Base-by-base conservation (phyloP, 2,797 vertebrate genomes). In the Anguilla megastoma region DNA sequence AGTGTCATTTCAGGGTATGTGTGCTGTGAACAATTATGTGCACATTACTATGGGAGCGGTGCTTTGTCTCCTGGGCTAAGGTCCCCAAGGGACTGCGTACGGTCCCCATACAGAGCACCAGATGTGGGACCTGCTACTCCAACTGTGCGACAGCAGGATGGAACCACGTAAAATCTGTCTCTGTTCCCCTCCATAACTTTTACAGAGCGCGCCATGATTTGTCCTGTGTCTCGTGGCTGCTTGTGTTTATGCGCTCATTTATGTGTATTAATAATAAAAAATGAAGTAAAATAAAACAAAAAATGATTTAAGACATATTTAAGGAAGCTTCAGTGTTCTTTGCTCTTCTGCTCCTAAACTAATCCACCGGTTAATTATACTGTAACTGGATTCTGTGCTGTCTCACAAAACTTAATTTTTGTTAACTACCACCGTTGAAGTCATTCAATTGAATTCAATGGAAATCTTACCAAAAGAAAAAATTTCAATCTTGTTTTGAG, bases 1-100 rank as follows among this genome's bases (percentile, higher is more conserved):
- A 90, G 86, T 87, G 90, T 76, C 82, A 92, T 91, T 92, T 92
- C 88, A 91, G 87, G 89, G 88, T 90, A 91, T 88, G 91, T 91
- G 36, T 41, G 36, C 36, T 91, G 89, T 93, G 89, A 92, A 91
- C 89, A 89, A 89, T 91, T 91, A 92, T 90, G 80, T 88, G 84
- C 88, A 79, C 79, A 48, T 48, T 84, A 45, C 90, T 86, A 87
- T 85, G 90, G 92, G 91, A 91, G 63, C 90, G 36, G 41, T 36
- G 87, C 48, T 12, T 52, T 52, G 45, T 90, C 91, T 86, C 89
- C 14, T 30, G 91, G 84, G 89, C 90, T 9, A 16, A 30, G 2
- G 84, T 86, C 87, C 54, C 66, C 89, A 69, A 41, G 88, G 88
- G 90, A 91, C 71, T 27, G 30, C 12, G 45, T 24, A 24, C 12